A percentile compares a stretch with the other conserved stretches of the same genome.
Conservation (phyloP, 2,888 invertebrate genomes). For the Trissolcus brochymenae region DNA sequence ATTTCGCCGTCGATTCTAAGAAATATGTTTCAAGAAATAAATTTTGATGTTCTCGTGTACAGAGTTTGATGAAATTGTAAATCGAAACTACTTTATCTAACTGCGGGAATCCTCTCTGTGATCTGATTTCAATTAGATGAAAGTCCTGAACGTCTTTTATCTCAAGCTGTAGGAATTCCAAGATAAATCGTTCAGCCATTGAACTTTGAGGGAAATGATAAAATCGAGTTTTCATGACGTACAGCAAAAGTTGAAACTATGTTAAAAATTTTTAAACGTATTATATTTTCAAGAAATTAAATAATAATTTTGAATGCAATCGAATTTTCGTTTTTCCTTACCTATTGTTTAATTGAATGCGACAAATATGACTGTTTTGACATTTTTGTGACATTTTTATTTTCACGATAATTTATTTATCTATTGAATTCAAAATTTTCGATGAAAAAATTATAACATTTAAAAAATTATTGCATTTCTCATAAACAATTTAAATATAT, state of each 20-base stretch:
- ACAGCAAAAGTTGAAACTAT: background rate
- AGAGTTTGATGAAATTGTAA: conserved; percentile 17
- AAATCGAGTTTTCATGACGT: background rate
- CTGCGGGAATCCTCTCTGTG: conserved; percentile 8
- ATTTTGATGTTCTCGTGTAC: conserved; percentile 6
- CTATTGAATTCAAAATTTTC: too few species aligned
- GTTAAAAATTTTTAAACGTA: background rate
- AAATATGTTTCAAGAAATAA: background rate
- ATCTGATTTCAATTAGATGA: conserved; percentile 22
- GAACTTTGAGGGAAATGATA: background rate
- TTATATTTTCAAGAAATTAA: too few species aligned
- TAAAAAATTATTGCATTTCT: too few species aligned
- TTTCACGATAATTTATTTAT: background rate
- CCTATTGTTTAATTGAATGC: background rate
- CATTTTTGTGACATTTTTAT: too few species aligned
- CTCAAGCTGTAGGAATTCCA: conserved; percentile 11
- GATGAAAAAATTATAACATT: too few species aligned
- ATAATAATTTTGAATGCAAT: too few species aligned
- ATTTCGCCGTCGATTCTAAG: background rate
- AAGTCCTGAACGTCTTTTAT: conserved; percentile 11
- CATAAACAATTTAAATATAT: too few species aligned
- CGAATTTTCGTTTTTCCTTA: background rate
- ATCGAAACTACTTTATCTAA: conserved; percentile 14
- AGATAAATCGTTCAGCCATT: conserved; percentile 11
- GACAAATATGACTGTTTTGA: background rate